Conservation (phyloP, 1,140 invertebrate species). For the Cheumatopsyche charites region DNA sequence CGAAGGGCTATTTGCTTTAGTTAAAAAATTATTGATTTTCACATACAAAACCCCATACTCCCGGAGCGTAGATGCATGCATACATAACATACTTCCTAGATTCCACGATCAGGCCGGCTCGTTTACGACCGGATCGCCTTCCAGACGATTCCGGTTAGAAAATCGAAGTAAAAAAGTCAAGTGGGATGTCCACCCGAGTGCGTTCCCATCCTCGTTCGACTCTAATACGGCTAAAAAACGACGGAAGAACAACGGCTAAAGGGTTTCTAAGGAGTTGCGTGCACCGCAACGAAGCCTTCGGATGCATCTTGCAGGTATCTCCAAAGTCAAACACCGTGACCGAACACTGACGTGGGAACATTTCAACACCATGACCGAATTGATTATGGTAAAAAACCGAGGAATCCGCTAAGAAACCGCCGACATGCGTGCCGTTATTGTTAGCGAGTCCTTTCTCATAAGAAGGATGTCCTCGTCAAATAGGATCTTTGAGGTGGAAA, state of each 20-base stretch:
- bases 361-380: constrained; percentile 32
- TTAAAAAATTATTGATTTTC: too few species aligned
- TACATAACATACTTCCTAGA: too few species aligned
- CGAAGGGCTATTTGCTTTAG: too few species aligned
- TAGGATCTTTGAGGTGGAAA: too few species aligned
- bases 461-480: too few species aligned
- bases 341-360: constrained; percentile 33
- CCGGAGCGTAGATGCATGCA: too few species aligned
- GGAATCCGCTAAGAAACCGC: constrained; percentile 22
- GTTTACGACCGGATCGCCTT: too few species aligned
- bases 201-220: background rate
- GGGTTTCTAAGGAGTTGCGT: constrained; percentile 10
- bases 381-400: constrained; percentile 25
- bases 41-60: too few species aligned
- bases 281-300: background rate
- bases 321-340: constrained; percentile 31
- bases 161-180: too few species aligned
- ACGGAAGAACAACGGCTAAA: background rate
- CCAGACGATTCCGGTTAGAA: too few species aligned
- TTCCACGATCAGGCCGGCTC: too few species aligned
- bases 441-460: too few species aligned
- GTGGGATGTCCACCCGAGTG: constrained; percentile 5
- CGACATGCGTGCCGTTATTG: background rate
- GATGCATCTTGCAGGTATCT: constrained; percentile 30
- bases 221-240: background rate